Conservation (phyloP, 2,113 vertebrate species). For the Puntigrus tetrazona region DNA sequence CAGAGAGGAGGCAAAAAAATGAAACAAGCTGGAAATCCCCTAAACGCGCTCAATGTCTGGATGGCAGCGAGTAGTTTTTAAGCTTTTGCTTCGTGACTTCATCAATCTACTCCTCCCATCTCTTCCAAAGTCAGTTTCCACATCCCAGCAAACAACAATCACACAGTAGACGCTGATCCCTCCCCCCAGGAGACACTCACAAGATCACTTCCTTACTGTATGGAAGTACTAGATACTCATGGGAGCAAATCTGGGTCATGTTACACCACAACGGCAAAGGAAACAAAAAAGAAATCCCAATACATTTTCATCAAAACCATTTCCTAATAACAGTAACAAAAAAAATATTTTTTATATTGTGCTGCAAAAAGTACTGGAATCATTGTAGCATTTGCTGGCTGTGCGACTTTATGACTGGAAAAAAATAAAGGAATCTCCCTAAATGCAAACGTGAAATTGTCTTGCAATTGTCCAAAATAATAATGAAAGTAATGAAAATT, state of each 20-base stretch:
- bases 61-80: background rate
- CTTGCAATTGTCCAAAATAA: background rate
- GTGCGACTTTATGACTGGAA: background rate
- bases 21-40: background rate
- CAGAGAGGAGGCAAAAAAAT: background rate
- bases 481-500: background rate
- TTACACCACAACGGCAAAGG: background rate
- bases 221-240: background rate
- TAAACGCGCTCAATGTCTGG: background rate
- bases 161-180: background rate
- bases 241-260: background rate
- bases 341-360: background rate
- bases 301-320: background rate
- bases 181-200: background rate
- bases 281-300: background rate
- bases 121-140: background rate
- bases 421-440: background rate
- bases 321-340: background rate
- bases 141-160: conserved; percentile 27
- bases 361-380: background rate
- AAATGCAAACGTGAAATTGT: too few species aligned
- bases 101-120: conserved; percentile 32
- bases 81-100: background rate
- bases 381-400: background rate
- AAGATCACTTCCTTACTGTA: background rate